phyloP scores from a whole-genome alignment of 2,888 invertebrate genomes.

The Phyllotreta cruciferae region DNA sequence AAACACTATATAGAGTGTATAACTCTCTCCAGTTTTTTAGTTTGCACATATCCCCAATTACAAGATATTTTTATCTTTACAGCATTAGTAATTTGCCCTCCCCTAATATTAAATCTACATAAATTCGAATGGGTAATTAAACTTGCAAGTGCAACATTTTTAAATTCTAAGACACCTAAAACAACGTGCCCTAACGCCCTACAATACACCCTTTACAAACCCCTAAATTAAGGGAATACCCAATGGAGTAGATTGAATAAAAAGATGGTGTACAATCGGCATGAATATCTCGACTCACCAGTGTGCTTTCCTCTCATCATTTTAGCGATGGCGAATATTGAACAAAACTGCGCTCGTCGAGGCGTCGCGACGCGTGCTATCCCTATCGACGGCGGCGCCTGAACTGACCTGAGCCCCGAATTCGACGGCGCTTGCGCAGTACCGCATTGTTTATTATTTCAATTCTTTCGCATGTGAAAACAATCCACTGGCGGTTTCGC shows the following conservation, averaged over 20 bases:
- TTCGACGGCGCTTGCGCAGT: constrained; percentile 53
- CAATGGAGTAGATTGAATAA: neutral
- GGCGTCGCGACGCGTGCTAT: constrained; percentile 53
- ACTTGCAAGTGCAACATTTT: too few species aligned
- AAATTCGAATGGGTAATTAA: too few species aligned
- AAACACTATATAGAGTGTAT: too few species aligned
- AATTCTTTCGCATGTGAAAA: constrained; percentile 42
- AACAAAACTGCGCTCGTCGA: constrained; percentile 19
- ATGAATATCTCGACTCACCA: constrained; percentile 23
- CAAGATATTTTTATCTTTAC: too few species aligned
- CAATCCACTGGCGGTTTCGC: constrained; percentile 28
- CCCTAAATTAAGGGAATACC: too few species aligned
- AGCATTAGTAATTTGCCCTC: too few species aligned
- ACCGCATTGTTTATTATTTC: constrained; percentile 56
- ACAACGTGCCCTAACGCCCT: too few species aligned
- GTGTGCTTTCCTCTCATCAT: constrained; percentile 18
- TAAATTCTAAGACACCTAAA: too few species aligned
- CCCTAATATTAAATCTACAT: too few species aligned
- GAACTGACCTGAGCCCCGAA: constrained; percentile 55
- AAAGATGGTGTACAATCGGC: neutral
- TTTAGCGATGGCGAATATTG: constrained; percentile 15
- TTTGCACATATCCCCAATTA: too few species aligned
- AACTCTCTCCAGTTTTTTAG: too few species aligned
- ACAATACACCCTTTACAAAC: too few species aligned
- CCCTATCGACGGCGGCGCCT: constrained; percentile 51